Percentiles rank a stretch among this genome's conserved stretches.
Evolutionary conservation across 2,113 vertebrate genomes (phyloP).

Genomic region (Notarius lentiginosus): DNA sequence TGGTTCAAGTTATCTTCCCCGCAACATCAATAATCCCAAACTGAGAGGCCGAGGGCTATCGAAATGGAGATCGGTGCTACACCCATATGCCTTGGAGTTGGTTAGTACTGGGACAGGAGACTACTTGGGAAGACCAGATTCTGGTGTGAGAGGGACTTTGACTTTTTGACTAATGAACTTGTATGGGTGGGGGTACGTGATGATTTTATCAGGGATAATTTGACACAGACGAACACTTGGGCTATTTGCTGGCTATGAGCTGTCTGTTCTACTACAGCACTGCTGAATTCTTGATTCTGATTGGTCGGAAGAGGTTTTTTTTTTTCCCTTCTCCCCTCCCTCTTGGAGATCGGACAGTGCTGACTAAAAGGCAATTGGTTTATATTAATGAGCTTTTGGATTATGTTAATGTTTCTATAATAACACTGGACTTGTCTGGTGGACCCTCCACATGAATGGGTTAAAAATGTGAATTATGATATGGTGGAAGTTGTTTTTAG

Average conservation of each 20-base stretch:
- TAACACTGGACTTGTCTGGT: no score
- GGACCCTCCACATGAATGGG: no score
- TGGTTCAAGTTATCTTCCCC: not conserved
- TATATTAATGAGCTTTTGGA: not conserved
- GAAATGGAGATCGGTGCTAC: no score
- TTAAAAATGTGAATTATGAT: no score
- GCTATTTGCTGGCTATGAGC: not conserved
- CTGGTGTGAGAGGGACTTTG: no score
- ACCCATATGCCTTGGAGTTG: no score
- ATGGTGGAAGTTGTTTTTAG: no score
- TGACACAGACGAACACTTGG: not conserved
- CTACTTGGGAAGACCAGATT: no score
- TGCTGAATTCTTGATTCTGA: not conserved
- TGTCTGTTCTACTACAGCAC: not conserved
- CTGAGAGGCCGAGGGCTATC: not conserved
- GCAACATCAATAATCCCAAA: not conserved
- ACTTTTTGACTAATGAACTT: no score
- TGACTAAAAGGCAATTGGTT: not conserved
- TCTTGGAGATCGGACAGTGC: not conserved
- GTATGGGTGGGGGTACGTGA: not conserved
- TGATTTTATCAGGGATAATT: not conserved
- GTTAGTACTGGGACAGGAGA: no score
- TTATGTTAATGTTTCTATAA: no score
- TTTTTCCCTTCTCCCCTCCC: not conserved
- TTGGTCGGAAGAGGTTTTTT: not conserved